These are phyloP conservation scores for Aix galericulata DNA, from an alignment of 2,113 vertebrate species.

Conservation along the genomic window DNA sequence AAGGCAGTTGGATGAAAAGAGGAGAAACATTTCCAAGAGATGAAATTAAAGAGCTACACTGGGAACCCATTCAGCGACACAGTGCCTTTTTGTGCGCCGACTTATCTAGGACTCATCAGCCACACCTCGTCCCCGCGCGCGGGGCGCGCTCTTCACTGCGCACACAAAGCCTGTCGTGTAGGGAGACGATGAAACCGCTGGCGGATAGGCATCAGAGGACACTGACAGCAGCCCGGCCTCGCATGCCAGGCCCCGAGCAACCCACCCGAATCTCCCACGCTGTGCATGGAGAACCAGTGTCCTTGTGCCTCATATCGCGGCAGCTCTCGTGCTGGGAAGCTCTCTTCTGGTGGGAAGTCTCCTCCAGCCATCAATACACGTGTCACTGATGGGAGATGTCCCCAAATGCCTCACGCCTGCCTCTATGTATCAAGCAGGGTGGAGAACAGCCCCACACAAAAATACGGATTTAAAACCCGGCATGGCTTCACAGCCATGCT, in stretches of 20 bases:
- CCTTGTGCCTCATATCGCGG: neutral
- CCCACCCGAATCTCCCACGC: neutral
- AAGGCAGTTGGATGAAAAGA: constrained; percentile 82
- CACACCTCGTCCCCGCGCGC: constrained; percentile 78
- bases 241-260: neutral
- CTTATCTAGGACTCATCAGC: constrained; percentile 83
- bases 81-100: constrained; percentile 74
- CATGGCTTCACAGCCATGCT: fast-evolving
- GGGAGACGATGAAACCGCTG: constrained; percentile 30
- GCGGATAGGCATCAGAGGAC: constrained; percentile 26
- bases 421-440: neutral
- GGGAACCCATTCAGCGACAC: constrained; percentile 82
- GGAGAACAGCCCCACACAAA: neutral
- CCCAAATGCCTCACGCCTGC: fast-evolving
- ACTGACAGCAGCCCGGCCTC: neutral
- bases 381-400: neutral
- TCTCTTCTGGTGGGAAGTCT: too few species aligned
- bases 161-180: constrained; percentile 76
- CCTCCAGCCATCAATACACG: neutral
- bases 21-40: constrained; percentile 82
- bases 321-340: neutral
- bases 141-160: constrained; percentile 58
- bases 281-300: constrained; percentile 9
- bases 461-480: neutral
- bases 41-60: constrained; percentile 92